Base-by-base conservation (phyloP, 2,113 vertebrate species). In the Lucifuga dentata region DNA sequence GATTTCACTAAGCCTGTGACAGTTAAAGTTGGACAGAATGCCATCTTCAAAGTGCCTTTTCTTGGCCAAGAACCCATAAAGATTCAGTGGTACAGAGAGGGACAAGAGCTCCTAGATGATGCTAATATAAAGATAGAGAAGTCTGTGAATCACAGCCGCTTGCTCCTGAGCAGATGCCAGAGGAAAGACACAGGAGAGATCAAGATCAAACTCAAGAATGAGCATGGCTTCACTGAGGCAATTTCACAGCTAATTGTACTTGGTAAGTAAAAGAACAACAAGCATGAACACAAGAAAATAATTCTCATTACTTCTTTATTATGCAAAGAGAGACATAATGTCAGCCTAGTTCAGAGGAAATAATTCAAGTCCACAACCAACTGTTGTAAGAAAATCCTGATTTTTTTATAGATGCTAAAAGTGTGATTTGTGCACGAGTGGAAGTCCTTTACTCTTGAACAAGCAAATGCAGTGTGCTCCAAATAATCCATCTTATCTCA, bases 101-200 rank as follows among this genome's bases (percentile, higher is more conserved):
- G 82, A 10, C 91, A 88, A 0, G 92, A 95, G 83, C 84, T 97
- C 33, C 76, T 41, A 0, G 80, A 91, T 5, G 83, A 91, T 60
- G 29, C 46, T 8, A 83, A 87, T 33, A 71, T 90, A 32, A 92
- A 67, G 58, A 86, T 94, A 29, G 92, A 95, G 56, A 93, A 84
- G 59, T 88, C 84, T 7, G 78, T 89, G 0, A 74, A 67, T 62
- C 92, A 90, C 61, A 93, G 93, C 3, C 88, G 81, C 2, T 83
- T 98, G 51, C 91, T 92, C 40, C 88, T 97, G 65, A 88, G 88
- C 84, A 95, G 89, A 23, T 82, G 92, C 0, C 60, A 91, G 71
- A 93, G 95, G 41, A 95, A 90, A 70, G 92, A 96, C 65, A 69
- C 86, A 0, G 96, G 95, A 60, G 93, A 90, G 63, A 93, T 98